phyloP scores from a whole-genome alignment of 2,888 invertebrate species.

The Volucella inanis region DNA sequence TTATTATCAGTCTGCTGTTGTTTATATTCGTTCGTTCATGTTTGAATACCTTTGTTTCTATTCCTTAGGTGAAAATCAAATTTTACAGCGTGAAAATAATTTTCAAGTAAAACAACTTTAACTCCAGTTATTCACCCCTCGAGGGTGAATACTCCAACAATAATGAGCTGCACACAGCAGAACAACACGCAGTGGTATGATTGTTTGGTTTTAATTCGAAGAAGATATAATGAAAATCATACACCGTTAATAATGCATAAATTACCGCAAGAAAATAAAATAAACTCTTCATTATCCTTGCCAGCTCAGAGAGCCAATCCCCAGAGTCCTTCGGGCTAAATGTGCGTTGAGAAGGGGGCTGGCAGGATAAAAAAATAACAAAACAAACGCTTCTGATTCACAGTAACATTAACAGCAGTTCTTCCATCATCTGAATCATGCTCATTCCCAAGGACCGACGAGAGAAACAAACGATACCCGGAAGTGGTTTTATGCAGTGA shows the following conservation, averaged over 20 bases:
- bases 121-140: too few species aligned
- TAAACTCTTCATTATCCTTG: conserved; percentile 75
- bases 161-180: conserved; percentile 26
- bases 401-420: conserved; percentile 36
- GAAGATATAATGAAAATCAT: conserved; percentile 77
- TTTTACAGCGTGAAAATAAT: too few species aligned
- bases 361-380: background rate
- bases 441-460: background rate
- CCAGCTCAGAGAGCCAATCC: conserved; percentile 13
- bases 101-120: too few species aligned
- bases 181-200: conserved; percentile 44
- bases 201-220: conserved; percentile 77
- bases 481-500: conserved; percentile 62
- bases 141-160: background rate
- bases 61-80: too few species aligned
- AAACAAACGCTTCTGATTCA: conserved; percentile 52
- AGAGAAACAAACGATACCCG: conserved; percentile 29
- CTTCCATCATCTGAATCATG: conserved; percentile 20
- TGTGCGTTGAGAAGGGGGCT: background rate
- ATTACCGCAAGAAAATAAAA: conserved; percentile 77
- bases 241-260: conserved; percentile 77
- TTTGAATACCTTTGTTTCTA: too few species aligned
- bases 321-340: conserved; percentile 59
- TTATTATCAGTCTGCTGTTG: too few species aligned
- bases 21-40: too few species aligned